Base-by-base conservation (phyloP, 2,113 vertebrate species). In the Neolamprologus modestus region DNA sequence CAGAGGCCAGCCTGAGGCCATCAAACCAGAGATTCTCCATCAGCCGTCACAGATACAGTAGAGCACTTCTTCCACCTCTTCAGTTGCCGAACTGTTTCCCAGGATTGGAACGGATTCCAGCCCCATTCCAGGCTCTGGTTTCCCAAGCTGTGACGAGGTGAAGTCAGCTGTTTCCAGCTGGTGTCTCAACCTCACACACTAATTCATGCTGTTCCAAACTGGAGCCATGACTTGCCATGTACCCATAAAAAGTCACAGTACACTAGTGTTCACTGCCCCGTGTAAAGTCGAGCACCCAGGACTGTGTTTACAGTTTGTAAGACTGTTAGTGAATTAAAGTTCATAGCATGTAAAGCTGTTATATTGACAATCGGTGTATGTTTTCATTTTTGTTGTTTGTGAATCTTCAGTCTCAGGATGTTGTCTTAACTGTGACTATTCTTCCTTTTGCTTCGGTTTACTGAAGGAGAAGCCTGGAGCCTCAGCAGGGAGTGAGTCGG, bases 401-500 rank as follows among this genome's bases (percentile, higher is more conserved):
- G 59, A 7, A 5, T 59, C 16, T 10, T 7, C 59, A 37, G 11
- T 37, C 11, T 68, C 10, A 1, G 33, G 63, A 68, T 5, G 7
- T 68, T 68, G 4, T 14, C 19, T 1, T 68, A 21, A 40, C 63
- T 71, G 2, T 8, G 37, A 16, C 12, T 42, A 9, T 71, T 68
- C n/a, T 42, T 71, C n/a, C 61, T 66, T 3, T 6, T 42, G 12
- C 35, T 71, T 71, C 4, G 66, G 4, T 42, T 9, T 1, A n/a
- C 12, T 1, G 1, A 42, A 99, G 98, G 96, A 97, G 98, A 80
- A 92, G 78, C 16, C 94, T 98, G 68, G 96, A 93, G 2, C 83
- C 87, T 50, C 93, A 97, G 88, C 96, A 97, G 45, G 96, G 94
- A 1, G 96, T 97, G 13, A 94, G 92, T 55, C 98, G 98, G 95